Evolutionary conservation across 2,797 vertebrate genomes (phyloP).

Genomic region (Poecilia gillii): DNA sequence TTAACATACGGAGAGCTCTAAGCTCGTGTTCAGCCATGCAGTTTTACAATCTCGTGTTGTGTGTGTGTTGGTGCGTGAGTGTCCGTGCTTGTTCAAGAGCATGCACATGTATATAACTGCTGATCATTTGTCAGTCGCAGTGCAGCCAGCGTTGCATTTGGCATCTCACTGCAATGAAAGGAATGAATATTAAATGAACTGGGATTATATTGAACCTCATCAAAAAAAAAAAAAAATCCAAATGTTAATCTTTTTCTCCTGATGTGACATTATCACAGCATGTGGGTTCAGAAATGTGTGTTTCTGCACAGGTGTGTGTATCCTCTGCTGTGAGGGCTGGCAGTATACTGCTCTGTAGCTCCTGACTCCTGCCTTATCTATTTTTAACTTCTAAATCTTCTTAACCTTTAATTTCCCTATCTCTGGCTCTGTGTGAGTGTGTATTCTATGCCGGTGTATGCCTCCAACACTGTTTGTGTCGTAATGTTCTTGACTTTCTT

Average conservation of each 20-base stretch:
- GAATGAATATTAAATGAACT: background rate
- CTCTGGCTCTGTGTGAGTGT: conserved; percentile 37
- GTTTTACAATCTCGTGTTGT: conserved; percentile 51
- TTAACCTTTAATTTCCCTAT: conserved; percentile 78
- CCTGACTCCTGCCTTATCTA: conserved; percentile 70
- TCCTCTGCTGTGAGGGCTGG: conserved; percentile 33
- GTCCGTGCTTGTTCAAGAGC: conserved; percentile 14
- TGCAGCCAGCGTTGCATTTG: conserved; percentile 13
- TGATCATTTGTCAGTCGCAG: conserved; percentile 18
- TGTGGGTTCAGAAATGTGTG: background rate
- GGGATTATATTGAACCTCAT: background rate
- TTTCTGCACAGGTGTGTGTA: conserved; percentile 43
- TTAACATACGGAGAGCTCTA: conserved; percentile 67
- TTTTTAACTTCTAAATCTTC: conserved; percentile 84
- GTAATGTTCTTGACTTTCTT: conserved; percentile 51
- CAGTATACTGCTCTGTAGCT: conserved; percentile 52
- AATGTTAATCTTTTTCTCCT: background rate
- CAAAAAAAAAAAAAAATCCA: background rate
- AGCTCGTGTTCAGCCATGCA: conserved; percentile 62
- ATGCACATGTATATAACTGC: conserved; percentile 21
- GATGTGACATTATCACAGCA: background rate
- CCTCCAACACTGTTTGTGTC: conserved; percentile 42
- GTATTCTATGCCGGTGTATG: conserved; percentile 20
- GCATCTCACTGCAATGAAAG: conserved; percentile 2
- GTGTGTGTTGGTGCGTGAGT: conserved; percentile 15